Base-by-base conservation (phyloP, 2,113 vertebrate genomes). In the Setophaga petechia region DNA sequence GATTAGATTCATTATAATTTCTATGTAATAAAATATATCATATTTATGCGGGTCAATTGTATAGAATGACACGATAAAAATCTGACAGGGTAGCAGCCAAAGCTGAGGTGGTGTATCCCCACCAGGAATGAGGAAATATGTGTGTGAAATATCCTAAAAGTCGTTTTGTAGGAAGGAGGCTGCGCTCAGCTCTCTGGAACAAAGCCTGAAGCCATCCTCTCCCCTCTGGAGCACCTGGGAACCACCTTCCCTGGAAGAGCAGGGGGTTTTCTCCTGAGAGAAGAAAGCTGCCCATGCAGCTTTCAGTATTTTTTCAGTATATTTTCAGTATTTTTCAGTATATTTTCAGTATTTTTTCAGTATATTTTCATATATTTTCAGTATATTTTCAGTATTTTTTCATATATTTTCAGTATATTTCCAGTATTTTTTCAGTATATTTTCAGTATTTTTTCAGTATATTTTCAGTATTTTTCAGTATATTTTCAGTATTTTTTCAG, bases 81-180 rank as follows among this genome's bases (percentile, higher is more conserved):
- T 21, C n/a, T 41, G 51, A 6, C 66, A 15, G 9, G 1, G 8
- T 2, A 15, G 9, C 52, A 44, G 61, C 39, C 39, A 13, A 65
- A 67, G 30, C 61, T 12, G 69, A 33, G 1, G 6, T 1, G 7
- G 6, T 1, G 21, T 3, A 12, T 5, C 12, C 44, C 15, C 28
- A 0, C 15, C 15, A 2, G 0, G 33, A 47, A n/a, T 0, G 1
- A 39, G 44, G 35, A 72, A 72, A 18, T 6, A 3, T 0, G 5
- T 2, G 6, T 1, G 4, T 10, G 16, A 87, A 88, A 41, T 23
- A 23, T 2, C 52, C 49, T 41, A n/a, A 44, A 63, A 46, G 19
- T 5, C 6, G 0, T 2, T 6, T 2, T 2, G 5, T 1, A 17
- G 63, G 41, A 57, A 41, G 55, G 44, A 85, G 30, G 43, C 19